These are phyloP conservation scores for Chiropotes sagulatus DNA, from an alignment of 2,797 vertebrate species.

Conservation along the genomic window DNA sequence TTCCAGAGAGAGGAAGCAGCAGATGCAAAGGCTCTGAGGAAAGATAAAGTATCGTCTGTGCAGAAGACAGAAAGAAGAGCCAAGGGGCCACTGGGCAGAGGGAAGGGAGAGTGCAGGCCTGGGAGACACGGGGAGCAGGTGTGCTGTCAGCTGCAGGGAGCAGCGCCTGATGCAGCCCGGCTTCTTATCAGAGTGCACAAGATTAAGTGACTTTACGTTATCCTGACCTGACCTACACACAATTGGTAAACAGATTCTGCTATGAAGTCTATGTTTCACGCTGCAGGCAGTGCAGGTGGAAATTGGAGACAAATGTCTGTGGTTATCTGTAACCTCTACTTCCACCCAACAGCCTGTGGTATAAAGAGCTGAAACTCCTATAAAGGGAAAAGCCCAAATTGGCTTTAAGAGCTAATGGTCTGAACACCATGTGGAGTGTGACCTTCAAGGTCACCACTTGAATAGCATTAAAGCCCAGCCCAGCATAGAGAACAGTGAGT, in stretches of 20 bases:
- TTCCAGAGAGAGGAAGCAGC: background rate
- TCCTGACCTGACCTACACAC: background rate
- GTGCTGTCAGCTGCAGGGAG: rapidly evolving
- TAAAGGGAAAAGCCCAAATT: background rate
- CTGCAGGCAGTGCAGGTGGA: background rate
- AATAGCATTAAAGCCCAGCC: background rate
- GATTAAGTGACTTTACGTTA: background rate
- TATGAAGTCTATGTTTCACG: background rate
- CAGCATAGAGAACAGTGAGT: background rate
- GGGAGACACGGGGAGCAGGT: background rate
- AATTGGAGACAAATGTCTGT: background rate
- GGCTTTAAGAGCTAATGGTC: background rate
- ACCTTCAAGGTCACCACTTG: background rate
- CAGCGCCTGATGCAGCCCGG: background rate
- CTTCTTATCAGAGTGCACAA: background rate
- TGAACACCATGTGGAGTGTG: background rate
- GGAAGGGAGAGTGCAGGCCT: background rate
- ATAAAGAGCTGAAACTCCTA: too few species aligned
- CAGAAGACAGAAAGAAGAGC: background rate
- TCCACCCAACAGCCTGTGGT: background rate
- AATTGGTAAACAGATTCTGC: background rate
- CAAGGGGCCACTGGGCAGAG: background rate
- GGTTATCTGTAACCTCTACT: background rate
- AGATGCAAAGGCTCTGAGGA: background rate
- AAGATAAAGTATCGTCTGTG: background rate